A percentile compares a stretch with the other conserved stretches of the same genome.
Conservation (phyloP, 1,140 invertebrate genomes). For the Andrena cerasifolii region DNA sequence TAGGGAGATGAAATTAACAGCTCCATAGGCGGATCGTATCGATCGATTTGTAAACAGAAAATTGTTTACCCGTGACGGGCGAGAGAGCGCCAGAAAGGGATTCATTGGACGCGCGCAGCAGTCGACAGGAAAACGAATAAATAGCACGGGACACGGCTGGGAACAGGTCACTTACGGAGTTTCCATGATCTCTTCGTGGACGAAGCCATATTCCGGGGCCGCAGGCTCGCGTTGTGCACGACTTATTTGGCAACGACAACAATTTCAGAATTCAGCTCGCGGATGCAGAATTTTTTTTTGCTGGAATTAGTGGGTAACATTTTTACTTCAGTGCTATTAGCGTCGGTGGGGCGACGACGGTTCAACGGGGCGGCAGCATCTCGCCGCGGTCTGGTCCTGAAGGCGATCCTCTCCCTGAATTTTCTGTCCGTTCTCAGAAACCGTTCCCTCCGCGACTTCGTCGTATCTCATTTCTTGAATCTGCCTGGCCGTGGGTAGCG, state of each 20-base stretch:
- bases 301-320: constrained; percentile 65
- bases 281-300: constrained; percentile 70
- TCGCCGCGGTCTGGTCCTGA: constrained; percentile 46
- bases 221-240: constrained; percentile 70
- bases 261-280: constrained; percentile 71
- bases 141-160: not conserved
- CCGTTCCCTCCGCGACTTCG: constrained; percentile 55
- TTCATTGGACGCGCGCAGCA: not conserved
- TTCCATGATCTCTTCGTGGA: constrained; percentile 85
- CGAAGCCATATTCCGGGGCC: constrained; percentile 82
- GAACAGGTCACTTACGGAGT: constrained; percentile 82
- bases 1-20: constrained; percentile 19
- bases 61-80: constrained; percentile 24
- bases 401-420: constrained; percentile 41
- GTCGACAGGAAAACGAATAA: constrained; percentile 9
- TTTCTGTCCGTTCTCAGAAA: constrained; percentile 56
- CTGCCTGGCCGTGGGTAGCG: constrained; percentile 55
- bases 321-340: constrained; percentile 44
- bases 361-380: constrained; percentile 43
- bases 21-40: not conserved
- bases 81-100: constrained; percentile 11
- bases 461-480: constrained; percentile 70
- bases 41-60: constrained; percentile 47
- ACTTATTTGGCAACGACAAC: constrained; percentile 81
- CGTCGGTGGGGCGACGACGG: not conserved